These are phyloP conservation scores for Diaperis boleti DNA, from an alignment of 2,888 invertebrate species.

Conservation along the genomic window DNA sequence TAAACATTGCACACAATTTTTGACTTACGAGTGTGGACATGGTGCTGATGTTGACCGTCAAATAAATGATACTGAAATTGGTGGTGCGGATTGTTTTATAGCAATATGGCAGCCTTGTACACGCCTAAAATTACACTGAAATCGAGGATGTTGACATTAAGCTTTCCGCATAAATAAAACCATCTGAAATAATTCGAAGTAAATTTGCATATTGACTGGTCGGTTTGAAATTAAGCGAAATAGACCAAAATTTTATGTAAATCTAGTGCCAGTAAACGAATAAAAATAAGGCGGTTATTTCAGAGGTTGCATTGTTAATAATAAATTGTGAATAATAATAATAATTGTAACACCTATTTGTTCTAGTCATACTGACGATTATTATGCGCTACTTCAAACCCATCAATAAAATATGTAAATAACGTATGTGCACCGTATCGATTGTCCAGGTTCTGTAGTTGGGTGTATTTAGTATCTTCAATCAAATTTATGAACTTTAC, in stretches of 20 bases:
- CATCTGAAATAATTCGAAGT: constrained; percentile 27
- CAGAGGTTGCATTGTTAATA: no score
- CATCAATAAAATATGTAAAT: constrained; percentile 39
- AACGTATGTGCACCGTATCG: constrained; percentile 23
- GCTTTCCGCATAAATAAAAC: constrained; percentile 31
- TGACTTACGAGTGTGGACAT: constrained; percentile 37
- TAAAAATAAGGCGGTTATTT: no score
- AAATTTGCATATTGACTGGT: constrained; percentile 36
- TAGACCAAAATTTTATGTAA: constrained; percentile 28
- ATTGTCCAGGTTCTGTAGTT: constrained; percentile 11
- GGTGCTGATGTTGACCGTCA: constrained; percentile 12
- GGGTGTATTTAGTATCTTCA: constrained; percentile 8
- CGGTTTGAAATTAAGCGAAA: neutral
- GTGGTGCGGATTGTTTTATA: constrained; percentile 36
- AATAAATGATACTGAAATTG: constrained; percentile 29
- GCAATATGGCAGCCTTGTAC: constrained; percentile 40
- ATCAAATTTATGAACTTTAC: constrained; percentile 37
- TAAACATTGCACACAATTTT: constrained; percentile 5
- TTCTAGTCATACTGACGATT: constrained; percentile 11
- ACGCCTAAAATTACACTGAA: constrained; percentile 38
- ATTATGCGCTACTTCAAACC: constrained; percentile 2
- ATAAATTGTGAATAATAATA: no score
- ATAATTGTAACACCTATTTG: no score
- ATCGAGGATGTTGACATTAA: constrained; percentile 33
- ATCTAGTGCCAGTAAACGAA: no score